A percentile compares a stretch with the other conserved stretches of the same genome.
phyloP scores from a whole-genome alignment of 2,113 vertebrate species.

The Festucalex cinctus region DNA sequence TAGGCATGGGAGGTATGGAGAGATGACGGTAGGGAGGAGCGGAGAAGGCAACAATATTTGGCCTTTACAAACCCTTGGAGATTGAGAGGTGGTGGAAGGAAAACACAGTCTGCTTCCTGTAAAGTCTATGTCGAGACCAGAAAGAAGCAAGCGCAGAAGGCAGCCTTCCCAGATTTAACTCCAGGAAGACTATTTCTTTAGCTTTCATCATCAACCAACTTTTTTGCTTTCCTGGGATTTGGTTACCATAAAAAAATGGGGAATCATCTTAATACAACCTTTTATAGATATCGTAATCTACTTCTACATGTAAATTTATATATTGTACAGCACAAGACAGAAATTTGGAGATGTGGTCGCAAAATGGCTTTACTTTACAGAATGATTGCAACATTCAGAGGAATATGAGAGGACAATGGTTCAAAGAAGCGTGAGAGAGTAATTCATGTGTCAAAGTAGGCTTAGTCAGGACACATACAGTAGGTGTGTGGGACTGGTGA shows the following conservation, averaged over 20 bases:
- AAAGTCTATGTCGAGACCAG: conserved; percentile 38
- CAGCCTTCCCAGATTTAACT: conserved; percentile 46
- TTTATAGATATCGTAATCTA: too few species aligned
- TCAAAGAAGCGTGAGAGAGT: too few species aligned
- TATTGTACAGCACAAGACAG: too few species aligned
- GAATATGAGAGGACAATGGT: too few species aligned
- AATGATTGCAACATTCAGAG: too few species aligned
- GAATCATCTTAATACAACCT: neutral
- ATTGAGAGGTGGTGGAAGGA: conserved; percentile 5
- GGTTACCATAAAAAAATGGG: neutral
- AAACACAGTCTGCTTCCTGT: conserved; percentile 25
- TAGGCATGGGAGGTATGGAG: conserved; percentile 26
- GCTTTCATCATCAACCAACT: conserved; percentile 6
- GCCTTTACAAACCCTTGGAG: conserved; percentile 25
- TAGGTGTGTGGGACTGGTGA: neutral
- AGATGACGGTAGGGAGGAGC: conserved; percentile 11
- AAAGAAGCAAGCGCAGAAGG: conserved; percentile 17
- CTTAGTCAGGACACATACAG: too few species aligned
- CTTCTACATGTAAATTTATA: too few species aligned
- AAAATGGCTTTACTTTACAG: too few species aligned
- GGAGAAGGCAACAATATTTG: conserved; percentile 21
- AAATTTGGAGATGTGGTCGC: too few species aligned
- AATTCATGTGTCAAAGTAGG: too few species aligned
- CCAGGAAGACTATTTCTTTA: conserved; percentile 24
- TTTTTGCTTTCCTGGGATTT: neutral